Evolutionary conservation across 2,797 vertebrate genomes (phyloP).

Genomic region (Sebastes oblongus): DNA sequence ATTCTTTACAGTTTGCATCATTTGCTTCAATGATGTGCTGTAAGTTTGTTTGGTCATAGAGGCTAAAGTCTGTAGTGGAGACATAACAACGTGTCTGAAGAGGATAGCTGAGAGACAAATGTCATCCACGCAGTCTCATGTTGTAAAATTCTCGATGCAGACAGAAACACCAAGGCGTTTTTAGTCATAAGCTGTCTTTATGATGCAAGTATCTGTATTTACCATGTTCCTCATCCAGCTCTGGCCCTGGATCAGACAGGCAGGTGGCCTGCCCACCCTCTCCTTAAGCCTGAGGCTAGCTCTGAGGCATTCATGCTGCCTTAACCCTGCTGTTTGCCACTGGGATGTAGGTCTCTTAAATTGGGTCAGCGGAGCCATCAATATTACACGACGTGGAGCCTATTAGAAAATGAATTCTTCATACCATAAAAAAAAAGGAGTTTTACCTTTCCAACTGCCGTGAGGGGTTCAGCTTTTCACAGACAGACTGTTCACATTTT

Average conservation of each 20-base stretch:
- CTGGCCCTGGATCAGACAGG: constrained; percentile 26
- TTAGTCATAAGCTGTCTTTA: constrained; percentile 2
- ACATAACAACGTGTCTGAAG: not conserved
- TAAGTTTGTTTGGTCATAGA: not conserved
- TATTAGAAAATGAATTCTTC: constrained; percentile 67
- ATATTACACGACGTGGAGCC: constrained; percentile 59
- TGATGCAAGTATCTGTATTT: constrained; percentile 12
- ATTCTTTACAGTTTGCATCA: not conserved
- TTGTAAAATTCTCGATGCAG: not conserved
- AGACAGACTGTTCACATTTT: not conserved
- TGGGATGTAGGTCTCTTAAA: constrained; percentile 49
- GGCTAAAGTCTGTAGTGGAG: not conserved
- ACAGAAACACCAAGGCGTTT: not conserved
- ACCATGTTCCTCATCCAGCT: constrained; percentile 15
- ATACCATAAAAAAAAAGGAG: constrained; percentile 35
- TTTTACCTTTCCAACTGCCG: constrained; percentile 24
- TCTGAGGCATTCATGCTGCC: constrained; percentile 57
- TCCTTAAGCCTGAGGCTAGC: constrained; percentile 56
- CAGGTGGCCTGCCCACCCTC: constrained; percentile 28
- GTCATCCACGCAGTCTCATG: not conserved
- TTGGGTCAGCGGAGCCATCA: constrained; percentile 66
- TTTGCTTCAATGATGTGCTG: not conserved
- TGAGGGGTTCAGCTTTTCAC: not conserved
- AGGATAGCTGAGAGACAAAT: not conserved
- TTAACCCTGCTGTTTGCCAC: constrained; percentile 54